Percentiles rank a stretch among this genome's conserved stretches.
Conservation (phyloP, 2,113 vertebrate species). For the Hippocampus mohnikei region DNA sequence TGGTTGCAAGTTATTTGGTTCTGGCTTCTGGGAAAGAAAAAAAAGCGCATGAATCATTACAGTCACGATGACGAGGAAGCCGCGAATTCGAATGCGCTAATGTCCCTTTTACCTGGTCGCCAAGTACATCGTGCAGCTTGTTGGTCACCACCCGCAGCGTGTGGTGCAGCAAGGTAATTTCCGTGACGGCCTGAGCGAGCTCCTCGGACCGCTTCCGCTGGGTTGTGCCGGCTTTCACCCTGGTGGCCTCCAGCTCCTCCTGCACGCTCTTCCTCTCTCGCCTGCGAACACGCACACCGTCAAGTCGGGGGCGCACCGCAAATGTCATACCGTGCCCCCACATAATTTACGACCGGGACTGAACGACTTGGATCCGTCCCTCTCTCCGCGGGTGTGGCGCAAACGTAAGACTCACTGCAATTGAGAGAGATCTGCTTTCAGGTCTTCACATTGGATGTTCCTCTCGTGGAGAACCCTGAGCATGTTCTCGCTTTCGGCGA, state of each 20-base stretch:
- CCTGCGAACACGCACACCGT: slow-evolving; percentile 32
- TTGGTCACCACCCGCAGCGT: slow-evolving; percentile 54
- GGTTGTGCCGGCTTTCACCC: slow-evolving; percentile 30
- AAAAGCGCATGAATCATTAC: background rate
- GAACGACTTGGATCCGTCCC: too few species aligned
- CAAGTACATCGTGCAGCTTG: slow-evolving; percentile 43
- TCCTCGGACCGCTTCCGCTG: slow-evolving; percentile 61
- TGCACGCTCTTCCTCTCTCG: slow-evolving; percentile 49
- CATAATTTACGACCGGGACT: background rate
- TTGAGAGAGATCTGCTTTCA: slow-evolving; percentile 67
- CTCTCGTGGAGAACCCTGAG: slow-evolving; percentile 75
- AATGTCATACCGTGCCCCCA: background rate
- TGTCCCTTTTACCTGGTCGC: slow-evolving; percentile 44
- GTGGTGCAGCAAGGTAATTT: slow-evolving; percentile 65
- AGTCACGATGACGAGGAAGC: background rate
- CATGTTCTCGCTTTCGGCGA: slow-evolving; percentile 76
- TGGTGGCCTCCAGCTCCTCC: slow-evolving; percentile 55
- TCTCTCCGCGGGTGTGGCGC: background rate
- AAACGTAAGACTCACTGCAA: slow-evolving; percentile 72
- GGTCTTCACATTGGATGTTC: slow-evolving; percentile 79
- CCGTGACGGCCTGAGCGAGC: slow-evolving; percentile 53
- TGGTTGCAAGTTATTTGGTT: slow-evolving; percentile 9
- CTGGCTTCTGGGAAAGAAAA: slow-evolving; percentile 32
- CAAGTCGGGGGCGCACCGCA: background rate
- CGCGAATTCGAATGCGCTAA: background rate